These are phyloP conservation scores for Diabrotica virgifera DNA, from an alignment of 1,140 invertebrate genomes.

Conservation along the genomic window DNA sequence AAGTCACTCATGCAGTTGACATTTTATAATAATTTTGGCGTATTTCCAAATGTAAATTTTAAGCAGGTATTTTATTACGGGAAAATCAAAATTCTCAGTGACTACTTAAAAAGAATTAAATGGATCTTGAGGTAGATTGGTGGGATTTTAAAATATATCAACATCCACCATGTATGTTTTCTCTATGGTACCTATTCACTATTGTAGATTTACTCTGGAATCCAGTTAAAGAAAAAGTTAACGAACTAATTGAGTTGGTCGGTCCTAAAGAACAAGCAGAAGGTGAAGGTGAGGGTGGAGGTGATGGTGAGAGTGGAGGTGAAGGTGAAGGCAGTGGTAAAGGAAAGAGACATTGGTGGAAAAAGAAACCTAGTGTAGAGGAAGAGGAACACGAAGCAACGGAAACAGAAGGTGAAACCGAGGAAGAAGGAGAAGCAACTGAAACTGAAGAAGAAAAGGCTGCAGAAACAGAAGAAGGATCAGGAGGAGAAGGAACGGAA, in stretches of 20 bases:
- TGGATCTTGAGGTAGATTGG: constrained; percentile 4
- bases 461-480: neutral
- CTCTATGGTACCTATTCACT: constrained; percentile 9
- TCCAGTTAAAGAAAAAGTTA: constrained; percentile 10
- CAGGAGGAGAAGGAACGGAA: too few species aligned
- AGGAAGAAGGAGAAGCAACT: constrained; percentile 4
- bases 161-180: constrained; percentile 16
- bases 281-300: constrained; percentile 1
- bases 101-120: neutral
- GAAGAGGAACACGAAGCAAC: neutral
- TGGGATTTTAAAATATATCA: constrained; percentile 7
- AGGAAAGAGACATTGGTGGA: neutral
- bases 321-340: constrained; percentile 4
- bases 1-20: neutral
- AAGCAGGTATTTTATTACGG: neutral
- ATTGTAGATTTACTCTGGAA: constrained; percentile 6
- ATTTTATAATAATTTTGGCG: neutral
- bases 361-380: neutral
- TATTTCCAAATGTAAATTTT: neutral
- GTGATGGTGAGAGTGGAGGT: constrained; percentile 3
- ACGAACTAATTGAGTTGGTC: neutral
- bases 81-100: neutral
- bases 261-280: neutral
- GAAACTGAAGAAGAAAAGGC: neutral
- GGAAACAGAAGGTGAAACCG: neutral